Base-by-base conservation (phyloP, 2,113 vertebrate species). In the Heliornis fulica region DNA sequence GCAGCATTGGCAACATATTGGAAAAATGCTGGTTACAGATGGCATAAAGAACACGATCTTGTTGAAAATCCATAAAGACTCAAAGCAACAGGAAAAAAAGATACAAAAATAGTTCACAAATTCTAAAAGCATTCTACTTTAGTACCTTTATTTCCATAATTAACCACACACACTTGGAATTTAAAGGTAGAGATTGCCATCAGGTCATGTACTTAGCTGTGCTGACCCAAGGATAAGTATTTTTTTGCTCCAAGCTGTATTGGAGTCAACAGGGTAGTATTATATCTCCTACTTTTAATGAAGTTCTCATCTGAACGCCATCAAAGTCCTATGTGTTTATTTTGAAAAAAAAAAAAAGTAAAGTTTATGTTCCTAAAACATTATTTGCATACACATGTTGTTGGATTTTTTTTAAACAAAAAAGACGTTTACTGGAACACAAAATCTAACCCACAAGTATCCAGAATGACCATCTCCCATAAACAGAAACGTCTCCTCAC, bases 11-110 rank as follows among this genome's bases (percentile, higher is more conserved):
- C 31, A 92, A 60, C 36, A 56, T 83, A 81, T 34, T 92, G 76
- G 51, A 59, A 75, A 92, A 80, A 83, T 31, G 2, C 18, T 91
- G 45, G 61, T 86, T 96, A 90, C 90, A 96, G 85, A 89, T 95
- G 85, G 68, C 56, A 66, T 70, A 81, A 93, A 83, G 79, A 90
- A 63, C 61, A 43, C 17, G 70, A 36, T 81, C 79, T 78, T 74
- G 40, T 40, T 95, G 56, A 96, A 93, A 88, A 95, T 74, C 46
- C 40, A 15, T 86, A 70, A 91, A 69, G 63, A 74, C 38, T 90
- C 1, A 2, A 65, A 92, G 60, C 29, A 92, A 89, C 15, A 91
- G 43, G 74, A 4, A 59, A 83, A 83, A 90, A 91, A 93, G 48
- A 93, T 65, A 46, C 6, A 80, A 88, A 86, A 94, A 68, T 48